These are phyloP conservation scores for Erethizon dorsatum DNA, from an alignment of 2,797 vertebrate genomes.

Conservation along the genomic window DNA sequence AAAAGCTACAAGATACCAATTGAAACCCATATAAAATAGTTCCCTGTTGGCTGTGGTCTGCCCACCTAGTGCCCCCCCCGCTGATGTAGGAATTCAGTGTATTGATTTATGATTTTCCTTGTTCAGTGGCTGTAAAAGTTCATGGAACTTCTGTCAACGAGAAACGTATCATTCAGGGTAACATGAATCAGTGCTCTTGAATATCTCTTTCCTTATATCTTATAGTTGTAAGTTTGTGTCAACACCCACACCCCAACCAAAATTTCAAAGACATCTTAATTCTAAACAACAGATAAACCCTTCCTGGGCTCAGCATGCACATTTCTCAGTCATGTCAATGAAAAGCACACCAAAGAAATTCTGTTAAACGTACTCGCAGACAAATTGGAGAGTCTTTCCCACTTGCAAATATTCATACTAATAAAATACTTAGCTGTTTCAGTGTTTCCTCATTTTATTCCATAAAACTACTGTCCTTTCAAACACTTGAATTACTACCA, in stretches of 20 bases:
- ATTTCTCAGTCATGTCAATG: not conserved
- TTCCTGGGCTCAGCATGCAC: not conserved
- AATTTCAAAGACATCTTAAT: not conserved
- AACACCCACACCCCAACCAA: not conserved
- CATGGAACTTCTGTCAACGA: not conserved
- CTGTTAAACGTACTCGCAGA: not conserved
- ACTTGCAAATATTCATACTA: not conserved
- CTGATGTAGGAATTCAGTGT: too few relatives aligned
- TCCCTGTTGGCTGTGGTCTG: not conserved
- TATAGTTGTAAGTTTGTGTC: not conserved
- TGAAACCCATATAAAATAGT: not conserved
- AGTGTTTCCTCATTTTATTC: not conserved
- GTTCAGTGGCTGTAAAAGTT: not conserved
- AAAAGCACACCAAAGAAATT: not conserved
- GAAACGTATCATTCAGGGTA: not conserved
- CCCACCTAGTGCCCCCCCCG: not conserved
- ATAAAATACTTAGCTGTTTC: not conserved
- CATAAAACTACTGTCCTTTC: not conserved
- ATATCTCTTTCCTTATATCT: not conserved
- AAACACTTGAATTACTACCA: not conserved
- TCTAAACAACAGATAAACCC: not conserved
- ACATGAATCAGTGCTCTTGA: too few relatives aligned
- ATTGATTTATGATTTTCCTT: not conserved
- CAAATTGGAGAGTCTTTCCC: not conserved
- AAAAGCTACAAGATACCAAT: not conserved